Percentiles rank a stretch among this genome's conserved stretches.
phyloP scores from a whole-genome alignment of 2,797 vertebrate species.

The Saxicola maurus region DNA sequence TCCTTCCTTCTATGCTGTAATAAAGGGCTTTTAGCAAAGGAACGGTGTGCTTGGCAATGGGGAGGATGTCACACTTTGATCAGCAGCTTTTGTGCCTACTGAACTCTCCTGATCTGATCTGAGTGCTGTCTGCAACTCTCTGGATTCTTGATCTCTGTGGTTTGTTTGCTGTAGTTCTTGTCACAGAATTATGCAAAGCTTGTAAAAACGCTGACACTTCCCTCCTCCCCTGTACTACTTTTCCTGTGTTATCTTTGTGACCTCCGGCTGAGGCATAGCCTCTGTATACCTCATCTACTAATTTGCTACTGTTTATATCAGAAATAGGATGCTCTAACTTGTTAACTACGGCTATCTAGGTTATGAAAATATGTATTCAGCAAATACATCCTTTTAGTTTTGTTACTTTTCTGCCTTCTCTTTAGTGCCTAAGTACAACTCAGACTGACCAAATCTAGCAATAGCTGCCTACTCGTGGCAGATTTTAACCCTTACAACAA shows the following conservation, averaged over 20 bases:
- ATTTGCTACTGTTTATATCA: constrained; percentile 14
- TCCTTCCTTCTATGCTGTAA: neutral
- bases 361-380: constrained; percentile 16
- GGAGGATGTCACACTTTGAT: neutral
- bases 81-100: constrained; percentile 9
- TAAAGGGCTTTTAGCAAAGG: constrained; percentile 9
- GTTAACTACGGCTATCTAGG: neutral
- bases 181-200: constrained; percentile 32
- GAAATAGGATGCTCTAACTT: neutral
- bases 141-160: neutral
- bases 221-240: neutral
- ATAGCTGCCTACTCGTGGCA: neutral
- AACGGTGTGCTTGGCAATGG: accelerated
- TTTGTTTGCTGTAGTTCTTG: constrained; percentile 26
- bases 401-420: neutral
- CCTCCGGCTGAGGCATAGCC: constrained; percentile 19
- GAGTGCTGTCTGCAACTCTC: neutral
- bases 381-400: neutral
- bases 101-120: constrained; percentile 11
- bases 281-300: neutral
- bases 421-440: neutral
- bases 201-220: neutral
- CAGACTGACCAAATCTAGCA: neutral
- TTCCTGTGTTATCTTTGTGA: constrained; percentile 10
- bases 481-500: neutral